Conservation (phyloP, 2,888 invertebrate species). For the Phyllotreta cruciferae region DNA sequence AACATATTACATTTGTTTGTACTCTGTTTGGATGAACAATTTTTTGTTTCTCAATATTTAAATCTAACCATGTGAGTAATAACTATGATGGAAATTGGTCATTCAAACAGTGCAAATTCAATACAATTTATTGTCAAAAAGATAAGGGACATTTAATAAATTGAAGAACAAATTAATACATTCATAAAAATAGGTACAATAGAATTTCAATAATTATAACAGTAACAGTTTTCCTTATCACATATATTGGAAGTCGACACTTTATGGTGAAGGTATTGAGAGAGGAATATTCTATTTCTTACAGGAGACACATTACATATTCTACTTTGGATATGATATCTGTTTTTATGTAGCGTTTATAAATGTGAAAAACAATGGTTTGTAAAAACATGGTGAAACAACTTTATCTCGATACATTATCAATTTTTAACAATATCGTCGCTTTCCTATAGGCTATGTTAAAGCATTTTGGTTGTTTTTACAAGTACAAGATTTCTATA, state of each 20-base stretch:
- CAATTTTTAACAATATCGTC: too few relatives aligned
- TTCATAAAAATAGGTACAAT: slow-evolving; percentile 34
- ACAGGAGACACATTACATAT: too few relatives aligned
- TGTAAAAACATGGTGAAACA: too few relatives aligned
- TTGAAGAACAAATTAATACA: slow-evolving; percentile 29
- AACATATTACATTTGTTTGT: too few relatives aligned
- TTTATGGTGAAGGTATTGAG: slow-evolving; percentile 25
- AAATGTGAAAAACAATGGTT: too few relatives aligned
- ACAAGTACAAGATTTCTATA: too few relatives aligned
- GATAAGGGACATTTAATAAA: slow-evolving; percentile 34
- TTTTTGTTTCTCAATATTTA: background rate
- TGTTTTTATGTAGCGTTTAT: too few relatives aligned
- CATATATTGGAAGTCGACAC: slow-evolving; percentile 56
- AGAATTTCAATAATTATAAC: slow-evolving; percentile 42
- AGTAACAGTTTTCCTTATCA: slow-evolving; percentile 52
- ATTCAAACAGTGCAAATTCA: slow-evolving; percentile 18
- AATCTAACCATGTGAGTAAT: too few relatives aligned
- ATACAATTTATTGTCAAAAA: slow-evolving; percentile 42
- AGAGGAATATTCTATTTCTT: slow-evolving; percentile 1
- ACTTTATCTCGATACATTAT: too few relatives aligned
- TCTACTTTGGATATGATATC: too few relatives aligned
- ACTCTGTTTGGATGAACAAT: background rate
- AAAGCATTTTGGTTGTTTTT: too few relatives aligned
- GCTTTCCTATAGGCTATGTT: too few relatives aligned
- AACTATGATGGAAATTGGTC: background rate